Conservation (phyloP, 2,797 vertebrate species). For the Rhynchotus rufescens region DNA sequence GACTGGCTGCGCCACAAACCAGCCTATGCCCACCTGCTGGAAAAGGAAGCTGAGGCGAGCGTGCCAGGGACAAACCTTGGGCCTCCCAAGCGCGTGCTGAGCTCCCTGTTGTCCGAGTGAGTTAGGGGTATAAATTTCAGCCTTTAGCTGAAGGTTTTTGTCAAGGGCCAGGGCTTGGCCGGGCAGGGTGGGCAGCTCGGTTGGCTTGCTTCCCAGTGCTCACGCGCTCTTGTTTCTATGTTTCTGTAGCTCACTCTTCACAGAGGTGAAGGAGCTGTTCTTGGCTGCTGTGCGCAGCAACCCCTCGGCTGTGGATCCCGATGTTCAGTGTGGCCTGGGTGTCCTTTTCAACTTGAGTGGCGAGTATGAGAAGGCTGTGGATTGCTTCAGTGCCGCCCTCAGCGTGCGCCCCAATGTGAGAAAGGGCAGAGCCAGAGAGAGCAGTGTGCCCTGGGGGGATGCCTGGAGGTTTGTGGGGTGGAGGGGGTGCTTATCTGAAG, state of each 20-base stretch:
- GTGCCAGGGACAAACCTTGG: constrained; percentile 66
- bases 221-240: not conserved
- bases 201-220: not conserved
- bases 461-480: not conserved
- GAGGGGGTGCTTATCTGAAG: fast-evolving
- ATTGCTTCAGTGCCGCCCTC: constrained; percentile 94
- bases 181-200: not conserved
- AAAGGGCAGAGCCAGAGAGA: not conserved
- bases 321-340: constrained; percentile 96
- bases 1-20: constrained; percentile 95
- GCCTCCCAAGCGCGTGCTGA: constrained; percentile 84
- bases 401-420: constrained; percentile 82
- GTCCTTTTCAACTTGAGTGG: constrained; percentile 98
- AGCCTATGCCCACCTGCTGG: constrained; percentile 88
- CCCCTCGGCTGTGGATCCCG: constrained; percentile 90
- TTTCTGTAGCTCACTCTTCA: constrained; percentile 87
- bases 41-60: constrained; percentile 62
- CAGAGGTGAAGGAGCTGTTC: constrained; percentile 93
- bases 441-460: not conserved
- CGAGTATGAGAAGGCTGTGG: constrained; percentile 97
- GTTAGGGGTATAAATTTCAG: constrained; percentile 54
- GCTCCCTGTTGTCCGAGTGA: constrained; percentile 95
- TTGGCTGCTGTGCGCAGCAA: constrained; percentile 90
- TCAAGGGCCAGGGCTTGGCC: not conserved
- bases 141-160: not conserved